Evolutionary conservation across 1,140 invertebrate species (phyloP).

Genomic region (Zaprionus tsacasi): DNA sequence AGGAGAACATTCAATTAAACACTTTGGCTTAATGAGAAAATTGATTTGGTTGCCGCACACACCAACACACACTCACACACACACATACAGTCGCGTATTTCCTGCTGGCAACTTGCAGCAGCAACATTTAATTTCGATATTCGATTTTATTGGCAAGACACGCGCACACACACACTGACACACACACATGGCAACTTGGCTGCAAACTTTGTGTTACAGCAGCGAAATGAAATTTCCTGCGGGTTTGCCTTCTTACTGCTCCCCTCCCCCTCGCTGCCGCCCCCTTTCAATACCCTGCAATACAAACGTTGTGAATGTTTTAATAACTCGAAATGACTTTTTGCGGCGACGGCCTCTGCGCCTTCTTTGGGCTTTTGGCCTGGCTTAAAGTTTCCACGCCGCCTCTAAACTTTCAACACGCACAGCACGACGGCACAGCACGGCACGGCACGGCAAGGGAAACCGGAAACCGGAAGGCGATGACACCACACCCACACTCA

Average conservation of each 20-base stretch:
- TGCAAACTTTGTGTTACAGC: conserved; percentile 57
- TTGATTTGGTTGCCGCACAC: conserved; percentile 57
- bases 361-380: conserved; percentile 23
- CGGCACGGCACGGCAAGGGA: conserved; percentile 18
- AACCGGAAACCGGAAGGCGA: conserved; percentile 30
- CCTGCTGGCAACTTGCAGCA: conserved; percentile 10
- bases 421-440: conserved; percentile 53
- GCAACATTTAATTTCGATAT: conserved; percentile 80
- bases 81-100: not conserved
- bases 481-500: conserved; percentile 14
- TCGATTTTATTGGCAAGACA: conserved; percentile 74
- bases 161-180: not conserved
- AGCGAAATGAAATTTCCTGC: conserved; percentile 80
- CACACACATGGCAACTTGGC: conserved; percentile 36
- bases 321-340: conserved; percentile 83
- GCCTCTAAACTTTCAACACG: conserved; percentile 72
- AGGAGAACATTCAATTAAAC: conserved; percentile 61
- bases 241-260: conserved; percentile 67
- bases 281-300: conserved; percentile 59
- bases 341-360: conserved; percentile 59
- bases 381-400: conserved; percentile 57
- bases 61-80: not conserved
- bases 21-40: conserved; percentile 75
- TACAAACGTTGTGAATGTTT: conserved; percentile 82
- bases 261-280: conserved; percentile 55